These are phyloP conservation scores for Chaetura pelagica DNA, from an alignment of 2,113 vertebrate species.

Conservation along the genomic window DNA sequence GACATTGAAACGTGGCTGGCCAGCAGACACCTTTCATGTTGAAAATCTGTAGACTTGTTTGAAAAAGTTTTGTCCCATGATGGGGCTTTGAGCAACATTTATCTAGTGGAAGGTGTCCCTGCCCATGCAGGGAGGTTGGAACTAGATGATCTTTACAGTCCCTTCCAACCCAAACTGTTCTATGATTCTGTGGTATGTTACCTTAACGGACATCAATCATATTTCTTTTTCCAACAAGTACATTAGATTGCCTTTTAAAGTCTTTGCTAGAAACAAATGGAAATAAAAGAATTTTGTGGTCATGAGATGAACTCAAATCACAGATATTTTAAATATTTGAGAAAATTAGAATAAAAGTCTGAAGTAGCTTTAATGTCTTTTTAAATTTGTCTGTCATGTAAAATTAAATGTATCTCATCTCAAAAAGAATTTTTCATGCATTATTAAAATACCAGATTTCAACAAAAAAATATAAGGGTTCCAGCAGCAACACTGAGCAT, in stretches of 20 bases:
- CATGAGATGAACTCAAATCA: neutral
- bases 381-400: neutral
- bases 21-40: neutral
- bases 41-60: neutral
- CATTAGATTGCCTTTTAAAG: neutral
- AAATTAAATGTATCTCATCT: neutral
- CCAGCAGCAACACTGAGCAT: neutral
- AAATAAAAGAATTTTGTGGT: conserved; percentile 17
- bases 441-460: neutral
- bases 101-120: too few relatives aligned
- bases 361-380: neutral
- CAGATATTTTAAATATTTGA: conserved; percentile 26
- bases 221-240: neutral
- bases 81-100: too few relatives aligned
- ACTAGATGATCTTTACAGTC: too few relatives aligned
- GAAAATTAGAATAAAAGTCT: neutral
- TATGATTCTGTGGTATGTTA: neutral
- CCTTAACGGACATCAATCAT: neutral
- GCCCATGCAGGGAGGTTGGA: too few relatives aligned
- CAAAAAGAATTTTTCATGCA: neutral
- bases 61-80: too few relatives aligned
- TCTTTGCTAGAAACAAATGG: neutral
- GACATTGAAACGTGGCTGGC: neutral
- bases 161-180: too few relatives aligned
- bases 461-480: neutral